Evolutionary conservation across 2,888 invertebrate genomes (phyloP), one percentile per base, ranked within the genome.

Genomic region (Athetis lepigone): DNA sequence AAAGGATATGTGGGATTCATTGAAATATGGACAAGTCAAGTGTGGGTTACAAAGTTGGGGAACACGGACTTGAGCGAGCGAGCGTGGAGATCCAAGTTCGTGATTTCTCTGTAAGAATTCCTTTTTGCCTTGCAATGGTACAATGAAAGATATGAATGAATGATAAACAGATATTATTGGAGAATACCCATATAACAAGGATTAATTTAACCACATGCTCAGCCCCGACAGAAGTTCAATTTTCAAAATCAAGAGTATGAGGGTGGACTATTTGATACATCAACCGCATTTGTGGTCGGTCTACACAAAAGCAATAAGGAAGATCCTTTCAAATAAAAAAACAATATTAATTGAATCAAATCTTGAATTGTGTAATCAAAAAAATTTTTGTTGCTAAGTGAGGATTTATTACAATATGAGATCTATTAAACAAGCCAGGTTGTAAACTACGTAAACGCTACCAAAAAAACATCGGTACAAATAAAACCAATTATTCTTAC

Each of bases 371-470:
- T 21, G 42, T 33, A 50, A 21, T 13, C 4, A 1, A 9, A 54
- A 45, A 54, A 56, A 13, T n/a, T n/a, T n/a, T 19, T 29, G 27
- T 57, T 47, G 23, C 13, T 21, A 13, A 25, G 5, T 29, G 21
- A 42, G 1, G 6, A 23, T 42, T 43, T 19, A 29, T 33, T 13
- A 2, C 21, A 19, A 6, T 23, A 25, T 6, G 8, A 33, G 6
- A 42, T 3, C 4, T 1, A 33, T 8, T 33, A 23, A 36, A 36
- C 3, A 46, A 46, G 11, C 7, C 21, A 27, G 6, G n/a, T n/a
- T n/a, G n/a, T n/a, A n/a, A 29, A 27, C 11, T 19, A 29, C 13
- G 1, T 8, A 8, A 9, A 19, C 16, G 6, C 8, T 11, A 11
- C 16, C 16, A 23, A 29, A 19, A 6, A 25, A 23, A 11, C 9